Percentiles rank a stretch among this genome's conserved stretches.
These are phyloP conservation scores for Agrypnus murinus DNA, from an alignment of 2,888 invertebrate species.

Conservation along the genomic window DNA sequence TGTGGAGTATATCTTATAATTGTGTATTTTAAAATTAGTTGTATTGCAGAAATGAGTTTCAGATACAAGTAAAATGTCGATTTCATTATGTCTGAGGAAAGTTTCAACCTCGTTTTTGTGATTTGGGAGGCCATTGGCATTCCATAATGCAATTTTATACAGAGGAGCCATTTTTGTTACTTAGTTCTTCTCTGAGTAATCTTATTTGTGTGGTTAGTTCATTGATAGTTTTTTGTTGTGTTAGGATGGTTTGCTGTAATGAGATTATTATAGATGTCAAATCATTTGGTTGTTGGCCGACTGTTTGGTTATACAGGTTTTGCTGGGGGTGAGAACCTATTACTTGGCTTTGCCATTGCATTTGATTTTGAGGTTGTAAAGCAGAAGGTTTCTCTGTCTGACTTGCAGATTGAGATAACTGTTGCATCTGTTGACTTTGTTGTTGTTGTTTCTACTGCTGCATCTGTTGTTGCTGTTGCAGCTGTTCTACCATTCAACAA, in stretches of 20 bases:
- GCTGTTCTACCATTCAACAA: no score
- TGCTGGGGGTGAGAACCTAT: slow-evolving; percentile 4
- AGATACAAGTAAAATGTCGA: no score
- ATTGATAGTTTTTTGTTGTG: no score
- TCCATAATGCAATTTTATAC: no score
- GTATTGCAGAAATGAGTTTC: not conserved
- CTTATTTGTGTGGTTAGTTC: slow-evolving; percentile 4
- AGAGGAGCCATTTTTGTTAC: slow-evolving; percentile 1
- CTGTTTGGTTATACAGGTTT: slow-evolving; percentile 6
- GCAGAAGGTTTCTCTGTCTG: not conserved
- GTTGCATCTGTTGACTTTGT: slow-evolving; percentile 16
- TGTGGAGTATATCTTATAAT: slow-evolving; percentile 4
- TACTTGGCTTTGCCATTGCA: slow-evolving; percentile 12
- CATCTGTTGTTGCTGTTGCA: no score
- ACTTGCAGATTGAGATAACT: not conserved
- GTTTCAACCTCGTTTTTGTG: no score
- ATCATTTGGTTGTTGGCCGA: slow-evolving; percentile 10
- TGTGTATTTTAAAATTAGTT: not conserved
- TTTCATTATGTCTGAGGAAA: not conserved
- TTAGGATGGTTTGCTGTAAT: slow-evolving; percentile 6
- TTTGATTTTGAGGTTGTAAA: slow-evolving; percentile 9
- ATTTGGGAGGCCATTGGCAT: not conserved
- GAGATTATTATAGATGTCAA: slow-evolving; percentile 24
- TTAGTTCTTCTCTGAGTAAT: no score
- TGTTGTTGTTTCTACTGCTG: no score